A percentile compares a stretch with the other conserved stretches of the same genome.
Evolutionary conservation across 2,113 vertebrate species (phyloP).

Genomic region (Pogona vitticeps): DNA sequence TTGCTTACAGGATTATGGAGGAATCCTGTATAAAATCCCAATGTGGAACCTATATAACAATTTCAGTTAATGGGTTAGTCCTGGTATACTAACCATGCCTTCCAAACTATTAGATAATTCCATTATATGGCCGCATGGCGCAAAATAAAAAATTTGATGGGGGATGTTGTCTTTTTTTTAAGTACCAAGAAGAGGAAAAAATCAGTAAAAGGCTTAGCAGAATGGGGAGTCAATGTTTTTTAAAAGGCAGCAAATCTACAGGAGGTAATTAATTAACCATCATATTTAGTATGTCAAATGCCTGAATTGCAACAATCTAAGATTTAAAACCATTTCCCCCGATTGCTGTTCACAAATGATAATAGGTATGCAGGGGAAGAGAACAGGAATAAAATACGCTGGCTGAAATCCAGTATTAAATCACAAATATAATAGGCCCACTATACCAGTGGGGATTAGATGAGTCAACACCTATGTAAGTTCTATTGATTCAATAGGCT

Average conservation of each 20-base stretch:
- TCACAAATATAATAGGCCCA: no score
- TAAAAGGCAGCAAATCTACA: slow-evolving; percentile 64
- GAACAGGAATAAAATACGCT: slow-evolving; percentile 34
- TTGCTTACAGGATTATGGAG: not conserved
- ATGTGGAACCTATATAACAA: not conserved
- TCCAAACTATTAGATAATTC: not conserved
- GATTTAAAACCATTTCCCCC: slow-evolving; percentile 57
- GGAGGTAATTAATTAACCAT: slow-evolving; percentile 68
- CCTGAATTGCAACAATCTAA: slow-evolving; percentile 61
- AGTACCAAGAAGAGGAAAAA: slow-evolving; percentile 43
- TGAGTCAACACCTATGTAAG: slow-evolving; percentile 58
- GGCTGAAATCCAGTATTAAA: slow-evolving; percentile 51
- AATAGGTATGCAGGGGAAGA: slow-evolving; percentile 51
- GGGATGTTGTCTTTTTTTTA: slow-evolving; percentile 39
- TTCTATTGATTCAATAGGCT: no score
- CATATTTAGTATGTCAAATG: slow-evolving; percentile 63
- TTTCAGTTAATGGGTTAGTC: not conserved
- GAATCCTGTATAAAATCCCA: not conserved
- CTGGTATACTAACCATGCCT: not conserved
- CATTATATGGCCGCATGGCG: slow-evolving; percentile 4
- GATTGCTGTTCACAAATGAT: slow-evolving; percentile 58
- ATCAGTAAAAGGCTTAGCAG: slow-evolving; percentile 54
- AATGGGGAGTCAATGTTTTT: slow-evolving; percentile 38
- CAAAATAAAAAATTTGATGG: slow-evolving; percentile 54
- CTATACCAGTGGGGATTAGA: slow-evolving; percentile 56